Evolutionary conservation across 2,888 invertebrate genomes (phyloP).

Genomic region (Thera obeliscata): DNA sequence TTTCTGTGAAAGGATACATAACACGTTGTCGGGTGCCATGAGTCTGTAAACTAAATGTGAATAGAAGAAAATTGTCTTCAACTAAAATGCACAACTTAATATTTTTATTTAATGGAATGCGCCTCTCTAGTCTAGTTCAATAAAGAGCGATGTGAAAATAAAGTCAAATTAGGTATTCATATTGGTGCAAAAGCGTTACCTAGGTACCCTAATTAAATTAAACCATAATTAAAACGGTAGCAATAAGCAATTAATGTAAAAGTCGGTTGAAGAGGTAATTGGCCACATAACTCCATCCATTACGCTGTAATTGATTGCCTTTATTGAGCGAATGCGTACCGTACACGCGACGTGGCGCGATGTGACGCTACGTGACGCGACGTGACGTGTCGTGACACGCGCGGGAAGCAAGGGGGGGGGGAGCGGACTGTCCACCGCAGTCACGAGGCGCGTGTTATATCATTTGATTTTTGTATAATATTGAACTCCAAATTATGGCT

Average conservation of each 20-base stretch:
- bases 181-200: no score
- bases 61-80: no score
- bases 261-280: conserved; percentile 7
- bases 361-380: background rate
- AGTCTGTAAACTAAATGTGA: no score
- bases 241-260: conserved; percentile 9
- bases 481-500: no score
- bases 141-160: background rate
- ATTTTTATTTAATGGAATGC: background rate
- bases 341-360: background rate
- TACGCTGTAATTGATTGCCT: conserved; percentile 1
- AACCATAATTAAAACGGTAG: conserved; percentile 5
- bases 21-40: no score
- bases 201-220: background rate
- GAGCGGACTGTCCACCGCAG: no score
- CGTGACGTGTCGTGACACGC: no score
- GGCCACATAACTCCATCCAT: conserved; percentile 8
- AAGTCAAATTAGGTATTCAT: background rate
- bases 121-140: background rate
- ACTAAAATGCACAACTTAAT: background rate
- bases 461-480: no score
- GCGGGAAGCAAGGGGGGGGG: no score
- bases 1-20: no score
- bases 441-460: no score
- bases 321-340: background rate